These are phyloP conservation scores for Cheilinus undulatus DNA, from an alignment of 2,113 vertebrate genomes.

Conservation along the genomic window DNA sequence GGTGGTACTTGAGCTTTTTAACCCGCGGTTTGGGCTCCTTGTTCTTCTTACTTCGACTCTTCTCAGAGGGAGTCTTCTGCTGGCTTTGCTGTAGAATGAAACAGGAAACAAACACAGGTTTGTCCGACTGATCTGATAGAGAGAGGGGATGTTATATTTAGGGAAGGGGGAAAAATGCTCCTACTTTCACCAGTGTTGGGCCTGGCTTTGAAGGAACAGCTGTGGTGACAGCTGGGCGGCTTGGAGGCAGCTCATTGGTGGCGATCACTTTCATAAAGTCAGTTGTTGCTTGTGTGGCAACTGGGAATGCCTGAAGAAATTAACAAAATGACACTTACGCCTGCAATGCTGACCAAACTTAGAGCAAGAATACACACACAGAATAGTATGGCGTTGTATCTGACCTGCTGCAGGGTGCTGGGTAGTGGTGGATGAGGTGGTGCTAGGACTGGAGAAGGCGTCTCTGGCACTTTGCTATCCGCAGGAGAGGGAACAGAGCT, in stretches of 20 bases:
- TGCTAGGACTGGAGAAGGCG: conserved; percentile 79
- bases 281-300: conserved; percentile 76
- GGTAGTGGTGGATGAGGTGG: conserved; percentile 73
- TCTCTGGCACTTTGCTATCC: conserved; percentile 87
- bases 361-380: not conserved
- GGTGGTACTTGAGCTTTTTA: conserved; percentile 98
- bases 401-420: conserved; percentile 67
- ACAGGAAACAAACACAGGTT: not conserved
- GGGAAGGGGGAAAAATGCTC: not conserved
- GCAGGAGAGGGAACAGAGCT: conserved; percentile 90
- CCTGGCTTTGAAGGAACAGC: conserved; percentile 85
- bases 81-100: conserved; percentile 90
- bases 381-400: not conserved
- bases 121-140: not conserved
- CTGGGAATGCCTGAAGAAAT: conserved; percentile 82
- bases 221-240: conserved; percentile 71
- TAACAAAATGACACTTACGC: not conserved
- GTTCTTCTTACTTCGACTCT: conserved; percentile 94
- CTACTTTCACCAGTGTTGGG: conserved; percentile 92
- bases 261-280: conserved; percentile 89
- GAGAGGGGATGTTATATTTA: not conserved
- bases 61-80: conserved; percentile 90
- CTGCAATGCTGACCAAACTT: not conserved
- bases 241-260: conserved; percentile 68
- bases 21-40: conserved; percentile 94